Conservation (phyloP, 2,888 invertebrate genomes). For the Stenodema calcarata region DNA sequence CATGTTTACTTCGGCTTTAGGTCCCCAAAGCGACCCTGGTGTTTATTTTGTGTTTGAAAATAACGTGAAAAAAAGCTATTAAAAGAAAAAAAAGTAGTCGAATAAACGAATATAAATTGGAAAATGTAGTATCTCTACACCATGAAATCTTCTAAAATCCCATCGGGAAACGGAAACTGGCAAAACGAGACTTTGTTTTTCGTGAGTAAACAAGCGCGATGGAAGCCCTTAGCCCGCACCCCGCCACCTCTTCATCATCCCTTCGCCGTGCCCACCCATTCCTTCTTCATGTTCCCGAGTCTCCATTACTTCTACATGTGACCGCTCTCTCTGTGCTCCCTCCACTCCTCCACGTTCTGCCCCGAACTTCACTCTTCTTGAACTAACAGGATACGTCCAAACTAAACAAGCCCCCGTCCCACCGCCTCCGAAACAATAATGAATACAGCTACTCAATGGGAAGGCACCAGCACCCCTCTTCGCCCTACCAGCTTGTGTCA, state of each 20-base stretch:
- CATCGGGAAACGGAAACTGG: not conserved
- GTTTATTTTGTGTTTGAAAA: not conserved
- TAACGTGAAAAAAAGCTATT: not conserved
- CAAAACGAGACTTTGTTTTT: not conserved
- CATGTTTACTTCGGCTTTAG: not conserved
- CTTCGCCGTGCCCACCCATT: not conserved
- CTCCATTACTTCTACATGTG: not conserved
- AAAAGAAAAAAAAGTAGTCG: not conserved
- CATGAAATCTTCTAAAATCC: not conserved
- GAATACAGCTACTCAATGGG: constrained; percentile 28
- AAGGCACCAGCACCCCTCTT: not conserved
- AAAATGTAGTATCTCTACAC: not conserved
- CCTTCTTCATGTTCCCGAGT: not conserved
- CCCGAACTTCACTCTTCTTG: not conserved
- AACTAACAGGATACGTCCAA: constrained; percentile 27
- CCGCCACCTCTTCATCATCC: not conserved
- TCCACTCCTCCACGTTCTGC: not conserved
- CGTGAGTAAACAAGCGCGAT: not conserved
- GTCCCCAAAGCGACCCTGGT: not conserved
- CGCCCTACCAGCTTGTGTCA: constrained; percentile 8
- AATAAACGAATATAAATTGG: not conserved
- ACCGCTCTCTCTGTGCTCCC: not conserved
- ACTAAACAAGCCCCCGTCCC: not conserved
- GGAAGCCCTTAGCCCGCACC: not conserved
- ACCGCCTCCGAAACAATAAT: not conserved